Evolutionary conservation across 2,888 invertebrate genomes (phyloP).

Genomic region (Sarcophaga variegata): DNA sequence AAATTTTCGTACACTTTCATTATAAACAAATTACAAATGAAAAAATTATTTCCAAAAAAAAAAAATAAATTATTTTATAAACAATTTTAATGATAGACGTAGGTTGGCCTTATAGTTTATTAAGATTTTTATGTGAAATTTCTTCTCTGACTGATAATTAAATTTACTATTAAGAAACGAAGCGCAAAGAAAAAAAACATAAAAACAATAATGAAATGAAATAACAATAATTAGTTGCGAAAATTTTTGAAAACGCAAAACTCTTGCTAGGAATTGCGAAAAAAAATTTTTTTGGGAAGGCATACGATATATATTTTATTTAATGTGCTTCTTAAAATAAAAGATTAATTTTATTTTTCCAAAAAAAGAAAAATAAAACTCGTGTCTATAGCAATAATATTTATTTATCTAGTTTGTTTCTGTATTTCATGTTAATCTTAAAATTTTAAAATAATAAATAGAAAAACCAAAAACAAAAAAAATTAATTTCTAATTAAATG

Average conservation of each 20-base stretch:
- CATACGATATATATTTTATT: neutral
- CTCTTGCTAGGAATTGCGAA: conserved; percentile 15
- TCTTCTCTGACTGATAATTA: conserved; percentile 55
- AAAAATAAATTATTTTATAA: conserved; percentile 41
- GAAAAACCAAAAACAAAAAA: neutral
- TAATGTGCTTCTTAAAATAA: neutral
- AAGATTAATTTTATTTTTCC: conserved; percentile 1
- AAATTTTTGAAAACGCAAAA: conserved; percentile 37
- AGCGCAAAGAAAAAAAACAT: conserved; percentile 14
- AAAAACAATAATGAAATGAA: conserved; percentile 24
- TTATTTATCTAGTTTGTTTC: conserved; percentile 12
- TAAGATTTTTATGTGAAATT: conserved; percentile 58
- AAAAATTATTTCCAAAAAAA: conserved; percentile 18
- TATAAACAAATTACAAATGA: conserved; percentile 46
- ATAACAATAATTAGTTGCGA: conserved; percentile 42
- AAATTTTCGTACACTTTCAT: conserved; percentile 10
- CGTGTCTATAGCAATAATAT: conserved; percentile 19
- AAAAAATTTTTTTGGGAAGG: neutral
- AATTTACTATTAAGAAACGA: conserved; percentile 43
- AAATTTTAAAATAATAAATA: conserved; percentile 38
- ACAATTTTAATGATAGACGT: conserved; percentile 42
- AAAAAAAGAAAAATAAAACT: neutral
- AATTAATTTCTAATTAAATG: conserved; percentile 30
- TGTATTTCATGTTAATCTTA: conserved; percentile 9
- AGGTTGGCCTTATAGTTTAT: conserved; percentile 64